phyloP scores from a whole-genome alignment of 1,140 invertebrate species.

The Pseudomyrmex cubaensis region DNA sequence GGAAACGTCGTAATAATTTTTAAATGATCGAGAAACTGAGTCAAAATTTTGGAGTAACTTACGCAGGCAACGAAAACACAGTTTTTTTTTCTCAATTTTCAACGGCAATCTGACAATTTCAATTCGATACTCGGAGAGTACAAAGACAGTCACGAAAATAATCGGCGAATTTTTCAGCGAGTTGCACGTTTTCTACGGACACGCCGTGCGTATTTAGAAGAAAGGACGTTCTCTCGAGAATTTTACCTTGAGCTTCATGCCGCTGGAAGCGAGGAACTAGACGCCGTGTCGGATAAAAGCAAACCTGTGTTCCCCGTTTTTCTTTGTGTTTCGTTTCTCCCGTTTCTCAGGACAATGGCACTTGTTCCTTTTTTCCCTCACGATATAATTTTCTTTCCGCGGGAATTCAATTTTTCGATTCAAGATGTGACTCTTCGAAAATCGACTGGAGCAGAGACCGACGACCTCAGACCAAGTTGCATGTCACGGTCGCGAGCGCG shows the following conservation, averaged over 20 bases:
- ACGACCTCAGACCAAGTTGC: constrained; percentile 7
- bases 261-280: neutral
- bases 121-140: too few species aligned
- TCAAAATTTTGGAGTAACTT: too few species aligned
- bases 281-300: too few species aligned
- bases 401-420: neutral
- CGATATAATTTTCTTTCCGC: neutral
- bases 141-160: too few species aligned
- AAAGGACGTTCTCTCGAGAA: neutral
- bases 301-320: neutral
- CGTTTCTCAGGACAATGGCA: neutral
- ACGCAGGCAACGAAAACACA: too few species aligned
- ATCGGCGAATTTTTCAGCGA: too few species aligned
- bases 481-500: constrained; percentile 57
- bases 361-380: neutral
- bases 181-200: too few species aligned
- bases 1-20: too few species aligned
- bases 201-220: neutral
- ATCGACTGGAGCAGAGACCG: neutral
- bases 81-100: too few species aligned
- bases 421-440: neutral
- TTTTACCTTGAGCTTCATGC: constrained; percentile 47
- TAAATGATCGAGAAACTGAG: too few species aligned
- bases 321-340: neutral
- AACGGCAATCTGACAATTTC: too few species aligned